phyloP scores from a whole-genome alignment of 2,888 invertebrate species.

The Coelinius sp. region DNA sequence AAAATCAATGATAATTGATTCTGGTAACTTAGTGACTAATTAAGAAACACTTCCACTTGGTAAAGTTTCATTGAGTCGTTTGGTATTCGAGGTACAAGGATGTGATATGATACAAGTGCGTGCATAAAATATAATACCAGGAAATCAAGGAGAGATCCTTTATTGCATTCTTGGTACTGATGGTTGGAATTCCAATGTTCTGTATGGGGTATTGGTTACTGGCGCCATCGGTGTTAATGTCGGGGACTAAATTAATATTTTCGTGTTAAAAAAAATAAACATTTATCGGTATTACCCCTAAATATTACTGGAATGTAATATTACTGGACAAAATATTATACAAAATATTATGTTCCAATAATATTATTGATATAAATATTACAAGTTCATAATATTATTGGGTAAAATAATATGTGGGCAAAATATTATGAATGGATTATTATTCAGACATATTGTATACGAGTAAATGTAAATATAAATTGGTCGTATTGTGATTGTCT shows the following conservation, averaged over 20 bases:
- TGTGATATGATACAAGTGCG: neutral
- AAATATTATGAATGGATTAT: too few species aligned
- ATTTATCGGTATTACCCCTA: neutral
- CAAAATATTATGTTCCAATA: too few species aligned
- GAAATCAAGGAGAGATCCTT: constrained; percentile 22
- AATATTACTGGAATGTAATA: too few species aligned
- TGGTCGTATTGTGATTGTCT: too few species aligned
- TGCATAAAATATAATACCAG: constrained; percentile 19
- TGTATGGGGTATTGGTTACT: neutral
- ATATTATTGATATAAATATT: too few species aligned
- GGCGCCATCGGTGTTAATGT: constrained; percentile 22
- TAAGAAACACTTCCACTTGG: constrained; percentile 15
- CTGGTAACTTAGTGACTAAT: constrained; percentile 1
- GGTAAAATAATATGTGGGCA: too few species aligned
- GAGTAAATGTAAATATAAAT: too few species aligned
- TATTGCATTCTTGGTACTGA: constrained; percentile 13
- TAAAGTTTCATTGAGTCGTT: neutral
- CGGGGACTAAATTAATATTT: neutral
- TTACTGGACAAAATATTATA: too few species aligned
- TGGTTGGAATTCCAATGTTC: constrained; percentile 1
- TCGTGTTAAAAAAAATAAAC: neutral
- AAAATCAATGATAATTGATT: constrained; percentile 11
- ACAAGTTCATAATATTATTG: too few species aligned
- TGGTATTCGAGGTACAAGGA: constrained; percentile 1
- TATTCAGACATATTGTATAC: too few species aligned